Conservation (phyloP, 2,888 invertebrate genomes). For the Dascillus cervinus region DNA sequence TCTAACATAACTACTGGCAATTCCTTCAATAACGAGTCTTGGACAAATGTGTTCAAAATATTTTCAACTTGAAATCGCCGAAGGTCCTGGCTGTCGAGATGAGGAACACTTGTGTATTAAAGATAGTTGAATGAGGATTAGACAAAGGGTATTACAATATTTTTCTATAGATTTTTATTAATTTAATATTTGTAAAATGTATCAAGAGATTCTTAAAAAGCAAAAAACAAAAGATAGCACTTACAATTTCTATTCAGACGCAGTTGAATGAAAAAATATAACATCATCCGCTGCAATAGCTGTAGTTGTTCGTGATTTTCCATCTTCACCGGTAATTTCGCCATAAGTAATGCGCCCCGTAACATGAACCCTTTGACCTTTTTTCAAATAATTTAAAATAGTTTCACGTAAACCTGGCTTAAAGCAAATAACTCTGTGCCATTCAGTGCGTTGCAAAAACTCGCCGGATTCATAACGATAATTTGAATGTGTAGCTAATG, state of each 20-base stretch:
- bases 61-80: too few relatives aligned
- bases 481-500: constrained; percentile 81
- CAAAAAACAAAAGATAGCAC: neutral
- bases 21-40: too few relatives aligned
- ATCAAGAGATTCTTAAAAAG: neutral
- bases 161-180: too few relatives aligned
- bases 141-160: too few relatives aligned
- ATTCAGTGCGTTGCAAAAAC: constrained; percentile 78
- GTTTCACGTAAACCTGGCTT: constrained; percentile 74
- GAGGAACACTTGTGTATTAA: too few relatives aligned
- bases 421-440: constrained; percentile 86
- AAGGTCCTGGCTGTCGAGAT: too few relatives aligned
- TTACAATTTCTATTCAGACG: constrained; percentile 1
- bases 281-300: constrained; percentile 82
- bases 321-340: constrained; percentile 72
- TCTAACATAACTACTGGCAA: too few relatives aligned
- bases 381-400: constrained; percentile 70
- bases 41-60: too few relatives aligned
- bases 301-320: constrained; percentile 62
- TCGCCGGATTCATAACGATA: constrained; percentile 77
- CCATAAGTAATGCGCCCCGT: constrained; percentile 79
- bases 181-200: too few relatives aligned
- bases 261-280: constrained; percentile 60
- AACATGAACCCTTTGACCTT: constrained; percentile 79
- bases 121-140: too few relatives aligned